Percentiles rank a stretch among this genome's conserved stretches.
phyloP scores from a whole-genome alignment of 1,140 invertebrate genomes.

The Drosophila elegans region DNA sequence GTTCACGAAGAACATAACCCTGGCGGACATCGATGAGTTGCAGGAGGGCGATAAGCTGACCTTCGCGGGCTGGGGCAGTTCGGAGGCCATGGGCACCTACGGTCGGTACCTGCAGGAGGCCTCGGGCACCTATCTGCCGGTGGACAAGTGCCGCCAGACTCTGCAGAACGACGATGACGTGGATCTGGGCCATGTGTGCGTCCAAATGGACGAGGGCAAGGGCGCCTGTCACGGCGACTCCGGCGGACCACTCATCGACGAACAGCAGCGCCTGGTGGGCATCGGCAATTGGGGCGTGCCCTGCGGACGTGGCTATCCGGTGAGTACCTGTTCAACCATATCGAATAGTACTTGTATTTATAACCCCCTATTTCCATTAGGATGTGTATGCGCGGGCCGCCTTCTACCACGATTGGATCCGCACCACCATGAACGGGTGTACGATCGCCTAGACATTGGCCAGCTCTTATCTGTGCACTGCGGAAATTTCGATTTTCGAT shows the following conservation, averaged over 20 bases:
- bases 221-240: constrained; percentile 84
- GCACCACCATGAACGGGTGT: constrained; percentile 69
- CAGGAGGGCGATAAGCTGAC: constrained; percentile 62
- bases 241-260: constrained; percentile 70
- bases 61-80: constrained; percentile 86
- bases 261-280: constrained; percentile 58
- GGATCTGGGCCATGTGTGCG: constrained; percentile 87
- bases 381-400: constrained; percentile 85
- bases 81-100: constrained; percentile 31
- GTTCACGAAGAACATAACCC: constrained; percentile 79
- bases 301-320: constrained; percentile 85
- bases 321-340: not conserved
- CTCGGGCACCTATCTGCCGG: constrained; percentile 47
- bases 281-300: constrained; percentile 86
- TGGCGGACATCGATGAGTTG: constrained; percentile 67
- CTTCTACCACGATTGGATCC: constrained; percentile 83
- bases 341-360: not conserved
- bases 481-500: not conserved
- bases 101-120: constrained; percentile 54
- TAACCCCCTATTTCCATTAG: constrained; percentile 13
- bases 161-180: constrained; percentile 53
- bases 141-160: constrained; percentile 33
- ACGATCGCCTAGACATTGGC: constrained; percentile 42
- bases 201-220: constrained; percentile 85
- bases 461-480: constrained; percentile 14